Base-by-base conservation (phyloP, 2,888 invertebrate species). In the Lochmaea capreae region DNA sequence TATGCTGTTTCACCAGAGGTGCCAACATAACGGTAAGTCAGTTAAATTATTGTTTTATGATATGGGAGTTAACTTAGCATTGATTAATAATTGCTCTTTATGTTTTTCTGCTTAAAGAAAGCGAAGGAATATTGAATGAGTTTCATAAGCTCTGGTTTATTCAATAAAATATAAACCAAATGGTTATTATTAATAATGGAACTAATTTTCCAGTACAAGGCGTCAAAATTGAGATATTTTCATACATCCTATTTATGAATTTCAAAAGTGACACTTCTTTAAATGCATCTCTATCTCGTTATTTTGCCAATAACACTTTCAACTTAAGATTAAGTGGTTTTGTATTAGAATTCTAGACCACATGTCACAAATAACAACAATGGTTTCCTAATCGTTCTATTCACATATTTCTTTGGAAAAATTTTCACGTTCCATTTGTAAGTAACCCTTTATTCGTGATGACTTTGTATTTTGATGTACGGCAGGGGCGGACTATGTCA, bases 301-400 rank as follows among this genome's bases (percentile, higher is more conserved):
- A 73, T 71, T 76, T 76, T 70, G 63, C 54, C 67, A 73, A 69
- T 54, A 65, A 68, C 62, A 63, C 12, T 63, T 42, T 63, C n/a
- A 59, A 42, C 52, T 43, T 26, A 67, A 67, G 65, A 73, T 70
- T 67, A 59, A 72, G 65, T 61, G 65, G 67, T 72, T 69, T 71
- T 74, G 46, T 57, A 58, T 65, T 33, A 16, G 26, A 67, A 72
- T 52, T 65, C 22, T 65, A 65, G 70, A 67, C 77, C 74, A 76
- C 76, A 78, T 79, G 79, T 80, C 79, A 79, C 73, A 78, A 73
- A 68, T 72, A 67, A 61, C 62, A 57, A 80, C 79, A 80, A 80
- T 79, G 58, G 74, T 42, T 10, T 62, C 73, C 80, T 79, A 80
- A 80, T 79, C 80, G 79, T 76, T 79, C 79, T 77, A 73, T 80